A percentile compares a stretch with the other conserved stretches of the same genome.
These are phyloP conservation scores for Drosophila novamexicana DNA, from an alignment of 1,140 invertebrate genomes.

Conservation along the genomic window DNA sequence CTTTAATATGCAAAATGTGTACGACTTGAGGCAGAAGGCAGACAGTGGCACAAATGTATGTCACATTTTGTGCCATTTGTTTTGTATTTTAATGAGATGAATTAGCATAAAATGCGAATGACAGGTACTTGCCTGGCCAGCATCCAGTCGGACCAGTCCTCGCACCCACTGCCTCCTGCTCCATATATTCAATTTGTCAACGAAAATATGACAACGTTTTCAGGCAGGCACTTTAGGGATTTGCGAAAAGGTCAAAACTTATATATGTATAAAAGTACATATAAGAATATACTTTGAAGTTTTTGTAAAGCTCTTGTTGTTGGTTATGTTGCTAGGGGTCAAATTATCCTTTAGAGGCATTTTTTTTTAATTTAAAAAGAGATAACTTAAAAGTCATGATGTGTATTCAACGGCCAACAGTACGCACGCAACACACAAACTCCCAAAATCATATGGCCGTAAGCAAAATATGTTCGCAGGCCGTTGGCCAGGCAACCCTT, in stretches of 20 bases:
- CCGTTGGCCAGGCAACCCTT: slow-evolving; percentile 70
- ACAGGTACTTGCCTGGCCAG: slow-evolving; percentile 47
- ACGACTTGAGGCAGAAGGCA: slow-evolving; percentile 42
- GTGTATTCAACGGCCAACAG: slow-evolving; percentile 75
- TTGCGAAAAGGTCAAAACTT: slow-evolving; percentile 63
- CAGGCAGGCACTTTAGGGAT: slow-evolving; percentile 75
- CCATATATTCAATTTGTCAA: slow-evolving; percentile 72
- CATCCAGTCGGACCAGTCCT: not conserved
- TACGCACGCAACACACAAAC: slow-evolving; percentile 23
- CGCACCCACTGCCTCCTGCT: not conserved
- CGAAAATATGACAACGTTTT: slow-evolving; percentile 70
- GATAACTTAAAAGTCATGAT: slow-evolving; percentile 83
- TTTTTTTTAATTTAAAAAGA: slow-evolving; percentile 52
- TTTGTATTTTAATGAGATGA: slow-evolving; percentile 77
- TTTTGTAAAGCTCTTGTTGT: slow-evolving; percentile 5
- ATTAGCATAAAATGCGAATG: slow-evolving; percentile 78
- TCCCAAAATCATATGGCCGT: slow-evolving; percentile 22
- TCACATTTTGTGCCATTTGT: slow-evolving; percentile 65
- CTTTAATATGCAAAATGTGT: slow-evolving; percentile 56
- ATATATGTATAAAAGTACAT: slow-evolving; percentile 16
- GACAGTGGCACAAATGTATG: slow-evolving; percentile 57
- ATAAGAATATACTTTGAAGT: slow-evolving; percentile 44
- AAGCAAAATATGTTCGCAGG: slow-evolving; percentile 66
- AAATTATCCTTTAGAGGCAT: slow-evolving; percentile 60
- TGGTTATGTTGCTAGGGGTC: slow-evolving; percentile 24